These are phyloP conservation scores for Sepioteuthis lessoniana DNA, from an alignment of 2,888 invertebrate species.

Conservation along the genomic window DNA sequence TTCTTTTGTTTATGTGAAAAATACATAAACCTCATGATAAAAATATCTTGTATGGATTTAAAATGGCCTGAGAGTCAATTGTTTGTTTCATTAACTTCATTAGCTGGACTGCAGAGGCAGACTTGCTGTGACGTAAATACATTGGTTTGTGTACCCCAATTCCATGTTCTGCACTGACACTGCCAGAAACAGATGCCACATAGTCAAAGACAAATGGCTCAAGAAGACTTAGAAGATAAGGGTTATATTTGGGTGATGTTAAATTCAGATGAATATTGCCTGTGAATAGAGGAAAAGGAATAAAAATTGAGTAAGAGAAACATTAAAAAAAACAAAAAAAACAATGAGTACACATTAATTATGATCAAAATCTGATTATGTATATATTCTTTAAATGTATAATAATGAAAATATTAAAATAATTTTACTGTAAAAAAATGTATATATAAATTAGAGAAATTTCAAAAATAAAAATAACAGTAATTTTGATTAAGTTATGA, in stretches of 20 bases:
- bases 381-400: no score
- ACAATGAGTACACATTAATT: neutral
- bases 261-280: slow-evolving; percentile 94
- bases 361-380: no score
- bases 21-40: slow-evolving; percentile 62
- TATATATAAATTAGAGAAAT: no score
- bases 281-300: slow-evolving; percentile 52
- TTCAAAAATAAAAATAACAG: no score
- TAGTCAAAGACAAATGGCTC: slow-evolving; percentile 93
- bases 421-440: no score
- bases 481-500: no score
- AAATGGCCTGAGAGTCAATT: slow-evolving; percentile 93
- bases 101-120: slow-evolving; percentile 82
- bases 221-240: slow-evolving; percentile 78
- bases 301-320: neutral
- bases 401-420: no score
- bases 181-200: slow-evolving; percentile 85
- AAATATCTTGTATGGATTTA: slow-evolving; percentile 95
- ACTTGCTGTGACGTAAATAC: slow-evolving; percentile 86
- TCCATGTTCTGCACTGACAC: slow-evolving; percentile 96
- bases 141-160: slow-evolving; percentile 79
- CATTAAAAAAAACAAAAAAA: neutral
- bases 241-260: slow-evolving; percentile 78
- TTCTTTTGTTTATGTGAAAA: neutral
- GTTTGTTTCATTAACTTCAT: slow-evolving; percentile 89